A percentile compares a stretch with the other conserved stretches of the same genome.
phyloP scores from a whole-genome alignment of 2,113 vertebrate species.

The Mirza zaza region DNA sequence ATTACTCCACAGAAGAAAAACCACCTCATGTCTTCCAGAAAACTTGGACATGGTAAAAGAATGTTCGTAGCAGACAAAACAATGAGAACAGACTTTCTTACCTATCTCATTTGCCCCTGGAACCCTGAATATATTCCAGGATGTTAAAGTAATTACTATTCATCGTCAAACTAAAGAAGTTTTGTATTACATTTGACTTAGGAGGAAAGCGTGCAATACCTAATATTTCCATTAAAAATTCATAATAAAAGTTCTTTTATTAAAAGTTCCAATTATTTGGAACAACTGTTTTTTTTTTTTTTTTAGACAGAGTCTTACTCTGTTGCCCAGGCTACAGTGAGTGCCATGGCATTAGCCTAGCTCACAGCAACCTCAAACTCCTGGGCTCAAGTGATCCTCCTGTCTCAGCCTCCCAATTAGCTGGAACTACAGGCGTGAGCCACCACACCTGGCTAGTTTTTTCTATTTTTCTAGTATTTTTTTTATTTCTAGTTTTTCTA shows the following conservation, averaged over 20 bases:
- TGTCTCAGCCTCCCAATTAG: too few species aligned
- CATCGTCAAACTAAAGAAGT: not conserved
- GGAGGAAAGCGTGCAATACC: not conserved
- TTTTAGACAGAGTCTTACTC: too few species aligned
- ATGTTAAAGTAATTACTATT: not conserved
- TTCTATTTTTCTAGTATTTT: too few species aligned
- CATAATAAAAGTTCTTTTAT: not conserved
- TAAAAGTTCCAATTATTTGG: not conserved
- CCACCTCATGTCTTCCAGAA: not conserved
- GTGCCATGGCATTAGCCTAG: too few species aligned
- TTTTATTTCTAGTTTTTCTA: too few species aligned
- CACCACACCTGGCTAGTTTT: too few species aligned
- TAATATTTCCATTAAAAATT: not conserved
- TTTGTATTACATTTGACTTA: not conserved
- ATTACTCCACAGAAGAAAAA: not conserved
- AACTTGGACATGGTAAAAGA: not conserved
- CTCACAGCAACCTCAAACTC: too few species aligned
- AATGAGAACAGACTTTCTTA: not conserved
- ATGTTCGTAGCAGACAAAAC: not conserved
- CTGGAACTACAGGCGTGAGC: too few species aligned
- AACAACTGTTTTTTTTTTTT: too few species aligned
- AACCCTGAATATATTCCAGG: not conserved
- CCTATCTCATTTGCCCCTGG: not conserved
- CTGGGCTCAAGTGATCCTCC: too few species aligned
- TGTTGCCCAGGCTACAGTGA: too few species aligned